These are phyloP conservation scores for Apodemia zela DNA, from an alignment of 2,888 invertebrate species.

Conservation along the genomic window DNA sequence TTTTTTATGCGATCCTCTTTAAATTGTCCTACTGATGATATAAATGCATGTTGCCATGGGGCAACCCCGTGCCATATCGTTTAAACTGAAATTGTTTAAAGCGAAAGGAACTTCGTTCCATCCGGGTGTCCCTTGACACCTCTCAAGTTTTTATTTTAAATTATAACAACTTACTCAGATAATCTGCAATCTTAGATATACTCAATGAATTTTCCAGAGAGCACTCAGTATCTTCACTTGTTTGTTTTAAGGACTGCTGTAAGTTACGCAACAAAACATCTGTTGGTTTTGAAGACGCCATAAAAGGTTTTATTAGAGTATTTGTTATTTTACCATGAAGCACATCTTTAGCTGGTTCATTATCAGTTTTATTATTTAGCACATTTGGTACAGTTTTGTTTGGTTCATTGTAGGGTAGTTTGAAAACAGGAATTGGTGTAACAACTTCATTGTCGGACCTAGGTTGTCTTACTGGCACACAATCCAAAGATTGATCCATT, in stretches of 20 bases:
- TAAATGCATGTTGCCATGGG: too few relatives aligned
- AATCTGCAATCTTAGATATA: conserved; percentile 66
- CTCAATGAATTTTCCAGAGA: conserved; percentile 61
- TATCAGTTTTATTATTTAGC: conserved; percentile 19
- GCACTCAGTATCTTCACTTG: conserved; percentile 52
- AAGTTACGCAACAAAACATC: conserved; percentile 52
- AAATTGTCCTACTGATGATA: too few relatives aligned
- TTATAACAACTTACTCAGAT: conserved; percentile 46
- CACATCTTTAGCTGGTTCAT: conserved; percentile 20
- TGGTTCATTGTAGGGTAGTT: conserved; percentile 17
- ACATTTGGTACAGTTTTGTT: conserved; percentile 16
- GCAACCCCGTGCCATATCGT: too few relatives aligned
- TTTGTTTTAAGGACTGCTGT: conserved; percentile 43
- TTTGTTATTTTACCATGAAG: conserved; percentile 23
- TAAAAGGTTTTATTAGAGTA: conserved; percentile 27
- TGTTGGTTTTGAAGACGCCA: conserved; percentile 40
- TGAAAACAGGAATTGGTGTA: conserved; percentile 17
- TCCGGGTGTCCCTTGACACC: too few relatives aligned
- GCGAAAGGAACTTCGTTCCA: too few relatives aligned
- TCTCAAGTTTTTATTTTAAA: too few relatives aligned
- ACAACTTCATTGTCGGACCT: conserved; percentile 38
- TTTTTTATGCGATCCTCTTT: too few relatives aligned
- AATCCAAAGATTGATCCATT: conserved; percentile 56
- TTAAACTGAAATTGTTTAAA: too few relatives aligned
- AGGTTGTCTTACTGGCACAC: conserved; percentile 62